Evolutionary conservation across 2,797 vertebrate species (phyloP).

Genomic region (Malacoraja senta): DNA sequence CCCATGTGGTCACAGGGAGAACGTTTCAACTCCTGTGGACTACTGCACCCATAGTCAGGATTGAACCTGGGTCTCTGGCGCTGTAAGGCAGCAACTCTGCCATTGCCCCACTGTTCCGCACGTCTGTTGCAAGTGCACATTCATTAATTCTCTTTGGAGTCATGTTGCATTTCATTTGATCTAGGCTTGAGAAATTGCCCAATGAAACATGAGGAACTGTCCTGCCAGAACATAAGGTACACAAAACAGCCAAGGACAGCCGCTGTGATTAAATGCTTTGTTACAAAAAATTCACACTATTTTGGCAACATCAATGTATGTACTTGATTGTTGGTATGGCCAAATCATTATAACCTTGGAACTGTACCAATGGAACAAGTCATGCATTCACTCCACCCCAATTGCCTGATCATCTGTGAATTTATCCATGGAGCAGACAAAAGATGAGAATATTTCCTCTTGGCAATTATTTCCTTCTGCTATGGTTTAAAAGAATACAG

Average conservation of each 20-base stretch:
- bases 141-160: neutral
- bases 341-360: neutral
- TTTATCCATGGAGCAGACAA: neutral
- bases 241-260: neutral
- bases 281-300: conserved; percentile 39
- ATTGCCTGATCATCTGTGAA: neutral
- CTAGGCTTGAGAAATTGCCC: neutral
- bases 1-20: no score
- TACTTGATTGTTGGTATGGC: neutral
- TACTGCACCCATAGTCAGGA: no score
- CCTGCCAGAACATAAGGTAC: neutral
- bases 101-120: no score
- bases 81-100: no score
- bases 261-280: conserved; percentile 40
- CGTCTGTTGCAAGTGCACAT: neutral
- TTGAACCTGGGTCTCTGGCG: no score
- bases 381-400: neutral
- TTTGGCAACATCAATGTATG: neutral
- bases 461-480: neutral
- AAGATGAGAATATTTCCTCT: neutral
- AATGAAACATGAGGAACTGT: neutral
- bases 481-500: neutral
- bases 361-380: neutral
- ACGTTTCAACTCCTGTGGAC: no score
- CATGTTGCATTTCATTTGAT: neutral